These are phyloP conservation scores for Aspidapion aeneum DNA, from an alignment of 2,888 invertebrate species.

Conservation along the genomic window DNA sequence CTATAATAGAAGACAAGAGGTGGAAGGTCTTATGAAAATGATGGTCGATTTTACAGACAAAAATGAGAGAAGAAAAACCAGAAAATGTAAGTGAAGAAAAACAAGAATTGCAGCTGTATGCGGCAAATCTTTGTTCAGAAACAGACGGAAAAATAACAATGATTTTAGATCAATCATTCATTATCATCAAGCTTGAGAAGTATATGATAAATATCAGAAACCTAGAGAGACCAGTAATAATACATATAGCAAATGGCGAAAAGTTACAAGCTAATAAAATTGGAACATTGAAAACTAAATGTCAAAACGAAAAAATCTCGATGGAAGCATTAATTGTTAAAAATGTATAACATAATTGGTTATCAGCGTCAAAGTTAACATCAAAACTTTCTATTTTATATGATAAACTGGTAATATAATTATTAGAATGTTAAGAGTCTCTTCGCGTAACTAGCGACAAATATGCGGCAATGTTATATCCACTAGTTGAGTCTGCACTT, in stretches of 20 bases:
- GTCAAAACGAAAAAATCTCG: neutral
- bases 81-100: slow-evolving; percentile 4
- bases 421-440: no score
- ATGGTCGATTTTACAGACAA: no score
- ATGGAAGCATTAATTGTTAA: slow-evolving; percentile 10
- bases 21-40: no score
- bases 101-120: slow-evolving; percentile 5
- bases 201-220: no score
- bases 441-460: no score
- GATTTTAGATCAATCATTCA: slow-evolving; percentile 6
- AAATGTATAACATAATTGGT: slow-evolving; percentile 7
- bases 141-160: neutral
- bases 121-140: neutral
- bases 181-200: neutral
- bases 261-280: neutral
- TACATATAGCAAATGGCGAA: slow-evolving; percentile 7
- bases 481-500: no score
- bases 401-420: slow-evolving; percentile 6
- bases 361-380: slow-evolving; percentile 11
- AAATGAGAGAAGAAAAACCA: neutral
- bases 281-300: no score
- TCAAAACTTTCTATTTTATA: slow-evolving; percentile 4
- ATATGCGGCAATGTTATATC: no score
- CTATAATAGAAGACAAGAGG: neutral
- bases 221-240: no score